Conservation (phyloP, 1,140 invertebrate genomes). For the Scylla paramamosain region DNA sequence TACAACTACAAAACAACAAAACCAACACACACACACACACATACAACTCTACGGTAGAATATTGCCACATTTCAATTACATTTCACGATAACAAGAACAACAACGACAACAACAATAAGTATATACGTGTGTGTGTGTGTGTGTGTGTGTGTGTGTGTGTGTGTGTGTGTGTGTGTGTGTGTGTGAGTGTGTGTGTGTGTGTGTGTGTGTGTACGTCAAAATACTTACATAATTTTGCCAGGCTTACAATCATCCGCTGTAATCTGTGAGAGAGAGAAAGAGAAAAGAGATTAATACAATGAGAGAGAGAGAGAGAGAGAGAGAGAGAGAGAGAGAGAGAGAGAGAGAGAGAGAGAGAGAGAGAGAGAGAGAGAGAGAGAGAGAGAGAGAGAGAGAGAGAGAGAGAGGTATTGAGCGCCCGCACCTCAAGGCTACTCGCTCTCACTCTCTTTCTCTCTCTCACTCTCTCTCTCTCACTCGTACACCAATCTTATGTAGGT, state of each 20-base stretch:
- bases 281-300: background rate
- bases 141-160: too few relatives aligned
- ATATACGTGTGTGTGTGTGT: too few relatives aligned
- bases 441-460: too few relatives aligned
- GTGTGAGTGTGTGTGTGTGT: background rate
- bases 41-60: background rate
- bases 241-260: background rate
- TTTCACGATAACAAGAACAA: background rate
- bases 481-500: too few relatives aligned
- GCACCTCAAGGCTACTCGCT: too few relatives aligned
- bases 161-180: background rate
- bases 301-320: constrained; percentile 36
- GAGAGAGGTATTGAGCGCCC: too few relatives aligned
- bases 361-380: background rate
- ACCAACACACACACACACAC: too few relatives aligned
- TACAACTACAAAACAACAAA: background rate
- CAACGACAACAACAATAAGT: too few relatives aligned
- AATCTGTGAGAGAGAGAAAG: background rate
- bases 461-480: too few relatives aligned
- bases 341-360: background rate
- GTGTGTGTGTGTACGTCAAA: background rate
- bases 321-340: constrained; percentile 49
- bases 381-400: too few relatives aligned
- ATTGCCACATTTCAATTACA: background rate
- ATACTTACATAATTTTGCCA: background rate